Percentiles rank a stretch among this genome's conserved stretches.
Evolutionary conservation across 2,113 vertebrate genomes (phyloP).

Genomic region (Cyphotilapia sp.): DNA sequence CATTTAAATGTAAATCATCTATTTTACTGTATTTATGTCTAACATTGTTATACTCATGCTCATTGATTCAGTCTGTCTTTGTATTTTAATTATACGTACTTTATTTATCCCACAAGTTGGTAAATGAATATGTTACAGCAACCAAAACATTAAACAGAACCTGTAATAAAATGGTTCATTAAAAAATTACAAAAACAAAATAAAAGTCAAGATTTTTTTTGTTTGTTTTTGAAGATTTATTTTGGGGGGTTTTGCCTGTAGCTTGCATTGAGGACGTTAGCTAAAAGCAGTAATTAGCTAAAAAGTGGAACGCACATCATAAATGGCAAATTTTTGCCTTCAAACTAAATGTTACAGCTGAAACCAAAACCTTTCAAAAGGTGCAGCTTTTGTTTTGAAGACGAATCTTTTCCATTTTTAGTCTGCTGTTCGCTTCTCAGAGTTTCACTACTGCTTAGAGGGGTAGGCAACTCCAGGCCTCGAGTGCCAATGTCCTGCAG

Average conservation of each 20-base stretch:
- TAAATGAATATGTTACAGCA: not conserved
- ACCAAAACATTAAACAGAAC: not conserved
- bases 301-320: not conserved
- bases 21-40: not conserved
- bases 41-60: not conserved
- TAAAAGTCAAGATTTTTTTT: not conserved
- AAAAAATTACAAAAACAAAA: not conserved
- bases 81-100: not conserved
- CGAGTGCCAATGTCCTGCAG: no score
- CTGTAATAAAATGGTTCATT: not conserved
- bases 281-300: not conserved
- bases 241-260: not conserved
- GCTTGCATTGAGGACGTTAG: not conserved
- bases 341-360: not conserved
- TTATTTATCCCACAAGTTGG: not conserved
- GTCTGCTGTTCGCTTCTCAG: not conserved
- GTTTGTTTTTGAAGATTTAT: not conserved
- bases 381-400: not conserved
- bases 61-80: not conserved
- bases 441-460: not conserved
- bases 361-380: not conserved
- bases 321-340: not conserved
- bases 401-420: not conserved
- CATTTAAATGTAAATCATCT: not conserved
- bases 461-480: not conserved